Evolutionary conservation across 2,888 invertebrate species (phyloP).

Genomic region (Calliopum simillimum): DNA sequence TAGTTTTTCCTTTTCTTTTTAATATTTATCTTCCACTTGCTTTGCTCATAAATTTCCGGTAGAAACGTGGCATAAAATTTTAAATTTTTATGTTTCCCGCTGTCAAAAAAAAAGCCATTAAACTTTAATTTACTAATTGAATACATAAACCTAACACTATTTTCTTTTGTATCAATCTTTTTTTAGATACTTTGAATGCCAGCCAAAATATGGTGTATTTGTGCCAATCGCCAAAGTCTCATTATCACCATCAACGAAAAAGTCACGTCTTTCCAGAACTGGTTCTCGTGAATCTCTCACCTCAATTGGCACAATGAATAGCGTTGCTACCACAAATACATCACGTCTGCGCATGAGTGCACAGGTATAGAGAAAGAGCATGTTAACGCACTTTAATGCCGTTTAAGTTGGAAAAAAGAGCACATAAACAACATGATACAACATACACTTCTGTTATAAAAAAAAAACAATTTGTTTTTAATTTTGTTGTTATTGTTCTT

Average conservation of each 20-base stretch:
- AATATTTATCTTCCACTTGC: no score
- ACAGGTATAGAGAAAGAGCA: conserved; percentile 58
- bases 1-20: no score
- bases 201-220: conserved; percentile 91
- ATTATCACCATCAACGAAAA: conserved; percentile 81
- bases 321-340: conserved; percentile 69
- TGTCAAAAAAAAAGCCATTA: neutral
- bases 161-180: conserved; percentile 39
- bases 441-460: neutral
- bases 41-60: no score
- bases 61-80: no score
- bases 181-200: conserved; percentile 93
- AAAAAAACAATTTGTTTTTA: conserved; percentile 9
- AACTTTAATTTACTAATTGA: neutral
- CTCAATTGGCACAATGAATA: conserved; percentile 74
- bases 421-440: conserved; percentile 10
- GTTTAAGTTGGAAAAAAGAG: conserved; percentile 6
- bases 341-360: conserved; percentile 67
- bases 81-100: neutral
- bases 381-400: neutral
- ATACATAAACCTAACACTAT: neutral
- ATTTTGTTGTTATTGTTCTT: neutral
- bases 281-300: conserved; percentile 90
- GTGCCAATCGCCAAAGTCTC: conserved; percentile 92
- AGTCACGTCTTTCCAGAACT: conserved; percentile 75